Percentiles rank a stretch among this genome's conserved stretches.
Evolutionary conservation across 37 sponge, comb jelly and placozoan genomes (phyloP).

Genomic region (Lycopodina hypogea): DNA sequence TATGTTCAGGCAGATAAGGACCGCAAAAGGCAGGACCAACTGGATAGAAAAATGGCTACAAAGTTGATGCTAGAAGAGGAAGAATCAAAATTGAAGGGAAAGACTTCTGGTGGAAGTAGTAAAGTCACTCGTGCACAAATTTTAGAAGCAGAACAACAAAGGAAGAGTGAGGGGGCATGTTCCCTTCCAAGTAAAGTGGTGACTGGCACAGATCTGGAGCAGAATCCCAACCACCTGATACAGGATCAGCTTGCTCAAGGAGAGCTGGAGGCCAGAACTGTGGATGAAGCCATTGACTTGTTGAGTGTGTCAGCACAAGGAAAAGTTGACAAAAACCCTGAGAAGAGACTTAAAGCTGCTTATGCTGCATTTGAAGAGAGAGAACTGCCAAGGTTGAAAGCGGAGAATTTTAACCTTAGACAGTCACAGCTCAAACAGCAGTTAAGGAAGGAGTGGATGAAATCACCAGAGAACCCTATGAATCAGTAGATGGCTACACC

Average conservation of each 20-base stretch:
- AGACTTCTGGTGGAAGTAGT: slow-evolving; percentile 27
- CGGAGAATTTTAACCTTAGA: slow-evolving; percentile 84
- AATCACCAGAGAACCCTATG: slow-evolving; percentile 96
- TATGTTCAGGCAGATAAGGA: slow-evolving; percentile 71
- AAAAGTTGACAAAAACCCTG: slow-evolving; percentile 64
- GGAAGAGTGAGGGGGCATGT: slow-evolving; percentile 25
- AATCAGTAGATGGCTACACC: slow-evolving; percentile 42
- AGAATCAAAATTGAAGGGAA: slow-evolving; percentile 56
- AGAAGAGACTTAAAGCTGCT: slow-evolving; percentile 80
- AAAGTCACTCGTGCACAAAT: slow-evolving; percentile 80
- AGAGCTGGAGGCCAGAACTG: slow-evolving; percentile 66
- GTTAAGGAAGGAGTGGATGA: slow-evolving; percentile 93
- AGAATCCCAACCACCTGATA: slow-evolving; percentile 85
- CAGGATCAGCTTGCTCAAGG: slow-evolving; percentile 52
- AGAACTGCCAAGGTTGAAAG: slow-evolving; percentile 72
- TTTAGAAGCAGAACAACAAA: slow-evolving; percentile 43
- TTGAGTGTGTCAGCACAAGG: slow-evolving; percentile 49
- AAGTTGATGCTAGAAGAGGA: slow-evolving; percentile 73
- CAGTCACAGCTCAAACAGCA: slow-evolving; percentile 92
- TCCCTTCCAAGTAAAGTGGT: slow-evolving; percentile 43
- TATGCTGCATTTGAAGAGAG: slow-evolving; percentile 89
- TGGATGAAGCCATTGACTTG: slow-evolving; percentile 87
- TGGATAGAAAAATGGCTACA: slow-evolving; percentile 61
- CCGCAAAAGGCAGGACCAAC: slow-evolving; percentile 64
- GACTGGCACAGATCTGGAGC: slow-evolving; percentile 38